Conservation (phyloP, 2,888 invertebrate genomes). For the Alcis repandata region DNA sequence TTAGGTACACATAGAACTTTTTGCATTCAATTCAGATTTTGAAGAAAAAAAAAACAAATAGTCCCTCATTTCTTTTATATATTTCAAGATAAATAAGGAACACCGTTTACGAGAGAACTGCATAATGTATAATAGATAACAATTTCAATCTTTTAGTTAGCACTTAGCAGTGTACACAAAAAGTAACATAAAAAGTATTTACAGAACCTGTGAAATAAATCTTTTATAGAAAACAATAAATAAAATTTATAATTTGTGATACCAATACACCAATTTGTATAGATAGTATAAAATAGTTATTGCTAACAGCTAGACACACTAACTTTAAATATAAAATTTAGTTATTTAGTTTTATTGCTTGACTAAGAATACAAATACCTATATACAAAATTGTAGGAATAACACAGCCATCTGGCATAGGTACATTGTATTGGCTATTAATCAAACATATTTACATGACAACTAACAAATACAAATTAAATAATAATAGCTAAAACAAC, state of each 20-base stretch:
- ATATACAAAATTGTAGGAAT: conserved; percentile 14
- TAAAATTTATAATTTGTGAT: conserved; percentile 2
- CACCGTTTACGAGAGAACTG: background rate
- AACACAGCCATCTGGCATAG: conserved; percentile 46
- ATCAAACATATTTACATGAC: background rate
- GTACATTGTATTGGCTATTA: conserved; percentile 30
- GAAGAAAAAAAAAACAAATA: too few species aligned
- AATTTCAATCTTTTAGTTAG: background rate
- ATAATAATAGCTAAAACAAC: background rate
- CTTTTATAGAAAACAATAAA: conserved; percentile 8
- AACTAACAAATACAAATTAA: background rate
- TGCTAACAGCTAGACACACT: background rate
- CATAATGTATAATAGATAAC: background rate
- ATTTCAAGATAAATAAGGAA: background rate
- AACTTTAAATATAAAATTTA: conserved; percentile 1
- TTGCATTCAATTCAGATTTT: too few species aligned
- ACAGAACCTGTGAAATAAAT: conserved; percentile 26
- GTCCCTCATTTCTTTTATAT: background rate
- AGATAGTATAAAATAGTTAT: background rate
- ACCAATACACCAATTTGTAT: background rate
- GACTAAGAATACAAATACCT: conserved; percentile 6
- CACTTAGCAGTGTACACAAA: too few species aligned
- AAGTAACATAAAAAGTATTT: too few species aligned
- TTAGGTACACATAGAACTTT: too few species aligned
- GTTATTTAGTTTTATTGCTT: conserved; percentile 1